Conservation (phyloP, 2,797 vertebrate species). For the Clarias platycephalus region DNA sequence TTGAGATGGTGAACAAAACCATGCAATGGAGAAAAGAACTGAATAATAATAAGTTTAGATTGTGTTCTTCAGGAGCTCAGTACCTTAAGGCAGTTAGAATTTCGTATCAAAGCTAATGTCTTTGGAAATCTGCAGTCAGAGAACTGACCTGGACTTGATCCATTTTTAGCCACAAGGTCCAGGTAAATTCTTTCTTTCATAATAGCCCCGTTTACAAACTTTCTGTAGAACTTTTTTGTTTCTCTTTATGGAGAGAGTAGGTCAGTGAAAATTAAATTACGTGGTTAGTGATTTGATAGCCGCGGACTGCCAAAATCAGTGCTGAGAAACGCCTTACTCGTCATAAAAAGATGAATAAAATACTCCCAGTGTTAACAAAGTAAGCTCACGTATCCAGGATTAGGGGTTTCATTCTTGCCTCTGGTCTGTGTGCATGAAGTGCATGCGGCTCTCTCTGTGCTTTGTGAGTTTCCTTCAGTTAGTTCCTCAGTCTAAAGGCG, state of each 20-base stretch:
- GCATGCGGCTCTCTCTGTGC: too few relatives aligned
- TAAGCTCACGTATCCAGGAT: too few relatives aligned
- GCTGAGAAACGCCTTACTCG: background rate
- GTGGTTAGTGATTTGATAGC: background rate
- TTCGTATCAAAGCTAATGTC: background rate
- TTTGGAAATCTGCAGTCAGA: conserved; percentile 1
- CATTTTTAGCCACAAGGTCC: background rate
- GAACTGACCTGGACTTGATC: background rate
- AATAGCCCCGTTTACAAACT: background rate
- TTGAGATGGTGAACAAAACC: conserved; percentile 4
- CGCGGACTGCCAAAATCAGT: background rate
- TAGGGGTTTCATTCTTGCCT: too few relatives aligned
- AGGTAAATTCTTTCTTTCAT: background rate
- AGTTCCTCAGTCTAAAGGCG: too few relatives aligned
- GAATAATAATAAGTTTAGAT: background rate
- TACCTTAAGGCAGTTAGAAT: background rate
- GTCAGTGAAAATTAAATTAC: background rate
- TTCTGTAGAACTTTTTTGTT: background rate
- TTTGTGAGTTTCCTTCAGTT: too few relatives aligned
- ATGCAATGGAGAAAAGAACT: background rate
- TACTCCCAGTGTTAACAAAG: background rate
- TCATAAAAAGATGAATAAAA: background rate
- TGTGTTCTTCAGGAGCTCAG: background rate
- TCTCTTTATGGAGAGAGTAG: background rate
- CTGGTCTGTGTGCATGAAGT: too few relatives aligned